A percentile compares a stretch with the other conserved stretches of the same genome.
Conservation (phyloP, 1,140 invertebrate genomes). For the Hyles vespertilio region DNA sequence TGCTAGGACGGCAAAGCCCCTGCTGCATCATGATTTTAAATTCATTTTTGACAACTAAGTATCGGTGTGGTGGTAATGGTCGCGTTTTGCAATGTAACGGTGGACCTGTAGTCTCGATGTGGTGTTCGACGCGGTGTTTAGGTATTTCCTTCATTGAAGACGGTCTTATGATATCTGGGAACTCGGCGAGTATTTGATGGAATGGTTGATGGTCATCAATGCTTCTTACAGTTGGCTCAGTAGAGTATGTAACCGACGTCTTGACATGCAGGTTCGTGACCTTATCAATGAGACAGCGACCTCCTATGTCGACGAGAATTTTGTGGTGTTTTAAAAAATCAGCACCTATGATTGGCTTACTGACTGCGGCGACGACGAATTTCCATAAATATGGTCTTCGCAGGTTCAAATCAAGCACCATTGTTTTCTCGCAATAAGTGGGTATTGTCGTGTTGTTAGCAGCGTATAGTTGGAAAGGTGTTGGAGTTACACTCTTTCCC, state of each 20-base stretch:
- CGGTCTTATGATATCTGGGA: slow-evolving; percentile 21
- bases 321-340: slow-evolving; percentile 10
- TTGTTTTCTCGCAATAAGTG: slow-evolving; percentile 5
- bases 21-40: slow-evolving; percentile 27
- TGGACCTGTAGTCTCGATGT: slow-evolving; percentile 21
- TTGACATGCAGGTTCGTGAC: too few relatives aligned
- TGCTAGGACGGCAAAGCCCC: slow-evolving; percentile 21
- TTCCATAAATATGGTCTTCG: slow-evolving; percentile 1
- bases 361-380: slow-evolving; percentile 6
- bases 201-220: slow-evolving; percentile 27
- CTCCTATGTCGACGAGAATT: neutral
- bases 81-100: slow-evolving; percentile 23
- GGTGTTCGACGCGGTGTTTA: slow-evolving; percentile 23
- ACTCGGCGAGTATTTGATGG: slow-evolving; percentile 28
- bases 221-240: slow-evolving; percentile 16
- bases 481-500: neutral
- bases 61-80: slow-evolving; percentile 24
- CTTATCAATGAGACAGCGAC: slow-evolving; percentile 3
- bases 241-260: too few relatives aligned
- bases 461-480: slow-evolving; percentile 5
- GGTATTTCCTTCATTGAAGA: slow-evolving; percentile 20
- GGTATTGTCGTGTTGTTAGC: slow-evolving; percentile 6
- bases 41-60: slow-evolving; percentile 19
- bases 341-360: slow-evolving; percentile 9
- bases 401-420: slow-evolving; percentile 5